A percentile compares a stretch with the other conserved stretches of the same genome.
Evolutionary conservation across 1,140 invertebrate species (phyloP).

Genomic region (Plodia interpunctella): DNA sequence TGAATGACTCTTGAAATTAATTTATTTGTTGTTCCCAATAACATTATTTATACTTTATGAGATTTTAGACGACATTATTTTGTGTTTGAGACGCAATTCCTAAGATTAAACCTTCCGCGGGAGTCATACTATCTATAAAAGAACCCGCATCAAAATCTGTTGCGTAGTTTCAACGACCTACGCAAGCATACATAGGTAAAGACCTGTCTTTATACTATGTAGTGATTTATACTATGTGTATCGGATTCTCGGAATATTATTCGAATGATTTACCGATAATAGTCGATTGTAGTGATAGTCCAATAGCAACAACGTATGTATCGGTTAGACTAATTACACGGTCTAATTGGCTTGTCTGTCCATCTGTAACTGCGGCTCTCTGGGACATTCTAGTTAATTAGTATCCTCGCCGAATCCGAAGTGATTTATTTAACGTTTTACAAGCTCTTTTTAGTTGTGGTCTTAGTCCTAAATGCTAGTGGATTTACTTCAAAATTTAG

Average conservation of each 20-base stretch:
- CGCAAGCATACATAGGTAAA: too few relatives aligned
- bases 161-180: too few relatives aligned
- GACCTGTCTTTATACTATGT: too few relatives aligned
- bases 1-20: slow-evolving; percentile 34
- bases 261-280: background rate
- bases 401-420: slow-evolving; percentile 43
- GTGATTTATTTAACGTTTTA: slow-evolving; percentile 51
- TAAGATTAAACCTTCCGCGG: too few relatives aligned
- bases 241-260: too few relatives aligned
- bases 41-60: background rate
- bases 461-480: background rate
- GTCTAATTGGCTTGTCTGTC: slow-evolving; percentile 55
- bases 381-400: slow-evolving; percentile 59
- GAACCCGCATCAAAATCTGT: too few relatives aligned
- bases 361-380: slow-evolving; percentile 58
- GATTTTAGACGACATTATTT: background rate
- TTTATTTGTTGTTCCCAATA: slow-evolving; percentile 20
- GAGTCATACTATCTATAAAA: too few relatives aligned
- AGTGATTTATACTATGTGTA: too few relatives aligned
- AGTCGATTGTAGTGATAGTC: background rate
- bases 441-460: slow-evolving; percentile 15
- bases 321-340: slow-evolving; percentile 61
- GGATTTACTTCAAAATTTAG: too few relatives aligned
- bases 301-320: background rate
- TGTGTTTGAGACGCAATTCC: background rate